Evolutionary conservation across 2,797 vertebrate genomes (phyloP), one percentile per base, ranked within the genome.

Genomic region (Poeciliopsis gracilis): DNA sequence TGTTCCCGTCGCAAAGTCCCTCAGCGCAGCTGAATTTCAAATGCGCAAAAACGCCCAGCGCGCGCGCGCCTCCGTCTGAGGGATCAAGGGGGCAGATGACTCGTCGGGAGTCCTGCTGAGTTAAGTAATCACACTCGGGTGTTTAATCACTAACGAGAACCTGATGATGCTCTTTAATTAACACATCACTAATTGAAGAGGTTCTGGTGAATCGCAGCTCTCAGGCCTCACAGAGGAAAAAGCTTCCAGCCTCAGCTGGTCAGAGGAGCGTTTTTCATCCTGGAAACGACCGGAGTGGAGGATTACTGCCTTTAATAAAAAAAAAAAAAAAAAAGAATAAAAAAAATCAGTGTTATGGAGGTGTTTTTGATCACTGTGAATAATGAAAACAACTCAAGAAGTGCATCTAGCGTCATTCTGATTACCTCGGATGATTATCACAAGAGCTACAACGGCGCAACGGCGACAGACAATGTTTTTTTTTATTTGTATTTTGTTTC

Each of bases 141-240:
- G 97, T 97, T 97, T 97, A 97, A 97, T 97, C 96, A 97, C 96
- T 96, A 97, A 97, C 96, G 96, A 97, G 96, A 95, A 96, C 95
- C 96, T 95, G 96, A 97, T 95, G 95, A 97, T 95, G 96, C 94
- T 95, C 96, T 97, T 97, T 97, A 97, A 97, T 97, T 96, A 97
- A 94, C 91, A 87, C 90, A 83, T 81, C 69, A 72, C 92, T 93
- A 94, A 94, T 94, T 92, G 93, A 93, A 89, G 92, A 91, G 84
- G 61, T 84, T 84, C 88, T 85, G 90, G 90, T 88, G 79, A 93
- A 92, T 93, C 92, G 87, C 85, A 76, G 89, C 84, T 88, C 91
- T 89, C 79, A 9, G 70, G 84, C 77, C 85, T 93, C 87, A 88
- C 78, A 73, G 72, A 78, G 20, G 87, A 81, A 86, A 86, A 86